Percentiles rank a stretch among this genome's conserved stretches.
phyloP scores from a whole-genome alignment of 2,113 vertebrate species.

The Oreamnos americanus region DNA sequence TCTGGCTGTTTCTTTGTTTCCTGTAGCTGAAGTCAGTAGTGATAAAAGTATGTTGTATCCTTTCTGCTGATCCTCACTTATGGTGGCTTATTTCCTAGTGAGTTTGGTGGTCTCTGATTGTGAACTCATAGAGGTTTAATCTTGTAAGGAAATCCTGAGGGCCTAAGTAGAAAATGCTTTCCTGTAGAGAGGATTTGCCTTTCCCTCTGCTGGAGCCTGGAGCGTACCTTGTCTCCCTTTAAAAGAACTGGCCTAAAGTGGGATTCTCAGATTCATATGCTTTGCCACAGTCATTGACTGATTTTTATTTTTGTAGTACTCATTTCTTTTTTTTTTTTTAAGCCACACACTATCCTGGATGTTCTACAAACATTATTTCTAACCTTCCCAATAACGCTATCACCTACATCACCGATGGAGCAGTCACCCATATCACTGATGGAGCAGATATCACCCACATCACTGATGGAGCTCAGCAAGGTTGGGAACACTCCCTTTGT shows the following conservation, averaged over 20 bases:
- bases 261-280: neutral
- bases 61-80: neutral
- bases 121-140: neutral
- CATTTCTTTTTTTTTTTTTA: neutral
- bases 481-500: neutral
- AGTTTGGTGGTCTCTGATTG: neutral
- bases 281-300: neutral
- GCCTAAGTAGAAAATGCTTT: neutral
- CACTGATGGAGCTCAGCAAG: neutral
- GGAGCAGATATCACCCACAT: neutral
- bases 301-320: neutral
- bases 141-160: neutral
- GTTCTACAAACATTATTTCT: neutral
- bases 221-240: neutral
- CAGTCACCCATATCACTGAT: neutral
- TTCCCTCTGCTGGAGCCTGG: neutral
- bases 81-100: neutral
- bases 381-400: neutral
- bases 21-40: neutral
- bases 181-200: neutral
- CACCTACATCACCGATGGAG: neutral
- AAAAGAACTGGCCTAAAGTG: neutral
- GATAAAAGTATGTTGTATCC: neutral
- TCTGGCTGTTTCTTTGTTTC: neutral
- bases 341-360: neutral